Conservation (phyloP, 1,140 invertebrate species). For the Megalopta genalis region DNA sequence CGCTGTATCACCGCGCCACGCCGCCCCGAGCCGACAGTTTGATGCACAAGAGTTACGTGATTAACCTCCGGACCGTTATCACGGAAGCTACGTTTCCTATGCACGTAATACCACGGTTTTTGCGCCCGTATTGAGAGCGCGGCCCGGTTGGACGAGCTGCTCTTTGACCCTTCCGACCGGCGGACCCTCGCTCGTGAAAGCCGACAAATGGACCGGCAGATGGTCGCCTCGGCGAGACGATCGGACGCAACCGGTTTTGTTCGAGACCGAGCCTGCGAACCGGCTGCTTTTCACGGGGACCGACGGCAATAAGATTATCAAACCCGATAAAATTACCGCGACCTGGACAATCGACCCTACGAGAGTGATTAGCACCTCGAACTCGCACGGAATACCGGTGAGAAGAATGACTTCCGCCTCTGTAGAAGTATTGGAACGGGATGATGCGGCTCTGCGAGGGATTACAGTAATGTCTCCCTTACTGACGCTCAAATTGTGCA, state of each 20-base stretch:
- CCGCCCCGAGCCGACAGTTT: background rate
- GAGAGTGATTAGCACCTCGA: no score
- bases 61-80: conserved; percentile 28
- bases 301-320: background rate
- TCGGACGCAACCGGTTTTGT: background rate
- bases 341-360: no score
- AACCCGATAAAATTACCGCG: background rate
- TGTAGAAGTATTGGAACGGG: no score
- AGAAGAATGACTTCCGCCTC: no score
- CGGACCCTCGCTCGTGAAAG: background rate
- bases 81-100: background rate
- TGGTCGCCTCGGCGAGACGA: background rate
- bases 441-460: no score
- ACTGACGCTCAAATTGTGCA: no score
- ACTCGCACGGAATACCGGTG: no score
- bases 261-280: background rate
- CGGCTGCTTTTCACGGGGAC: background rate
- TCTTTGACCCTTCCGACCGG: background rate
- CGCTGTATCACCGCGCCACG: conserved; percentile 22
- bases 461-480: no score
- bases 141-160: background rate
- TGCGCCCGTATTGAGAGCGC: background rate
- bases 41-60: conserved; percentile 21
- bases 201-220: conserved; percentile 14
- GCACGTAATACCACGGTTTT: background rate